These are phyloP conservation scores for Characodon lateralis DNA, from an alignment of 2,797 vertebrate species.

Conservation along the genomic window DNA sequence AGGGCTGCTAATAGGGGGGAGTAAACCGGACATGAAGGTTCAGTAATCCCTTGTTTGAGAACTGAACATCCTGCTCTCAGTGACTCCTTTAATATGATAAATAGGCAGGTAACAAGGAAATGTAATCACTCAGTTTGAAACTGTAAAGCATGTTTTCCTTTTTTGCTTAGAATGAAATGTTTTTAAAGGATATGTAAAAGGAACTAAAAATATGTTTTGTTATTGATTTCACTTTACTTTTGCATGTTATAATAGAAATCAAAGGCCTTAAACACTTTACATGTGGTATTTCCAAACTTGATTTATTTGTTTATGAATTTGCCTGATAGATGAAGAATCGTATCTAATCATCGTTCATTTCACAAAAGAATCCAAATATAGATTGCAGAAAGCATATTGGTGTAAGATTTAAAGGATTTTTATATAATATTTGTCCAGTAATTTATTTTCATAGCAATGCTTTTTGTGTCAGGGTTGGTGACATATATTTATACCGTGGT, in stretches of 20 bases:
- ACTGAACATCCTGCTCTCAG: too few relatives aligned
- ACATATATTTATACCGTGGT: conserved; percentile 54
- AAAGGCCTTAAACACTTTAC: conserved; percentile 81
- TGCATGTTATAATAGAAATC: conserved; percentile 74
- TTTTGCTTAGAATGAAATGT: too few relatives aligned
- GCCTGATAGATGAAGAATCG: conserved; percentile 30
- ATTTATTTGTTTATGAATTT: conserved; percentile 34
- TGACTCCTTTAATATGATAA: too few relatives aligned
- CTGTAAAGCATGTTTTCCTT: too few relatives aligned
- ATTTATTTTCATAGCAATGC: conserved; percentile 44
- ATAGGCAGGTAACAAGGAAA: too few relatives aligned
- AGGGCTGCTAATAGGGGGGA: too few relatives aligned
- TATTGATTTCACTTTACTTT: conserved; percentile 48
- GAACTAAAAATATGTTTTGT: conserved; percentile 4
- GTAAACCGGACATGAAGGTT: too few relatives aligned
- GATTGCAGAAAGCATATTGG: conserved; percentile 46
- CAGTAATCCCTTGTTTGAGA: too few relatives aligned
- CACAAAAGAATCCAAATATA: conserved; percentile 5
- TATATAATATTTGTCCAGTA: conserved; percentile 55
- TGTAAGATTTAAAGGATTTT: conserved; percentile 43
- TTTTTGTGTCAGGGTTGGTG: conserved; percentile 52
- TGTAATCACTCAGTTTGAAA: too few relatives aligned
- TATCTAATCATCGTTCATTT: background rate
- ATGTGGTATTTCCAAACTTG: conserved; percentile 65
- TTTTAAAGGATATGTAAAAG: too few relatives aligned